Evolutionary conservation across 2,797 vertebrate genomes (phyloP).

Genomic region (Sarcophilus harrisii): DNA sequence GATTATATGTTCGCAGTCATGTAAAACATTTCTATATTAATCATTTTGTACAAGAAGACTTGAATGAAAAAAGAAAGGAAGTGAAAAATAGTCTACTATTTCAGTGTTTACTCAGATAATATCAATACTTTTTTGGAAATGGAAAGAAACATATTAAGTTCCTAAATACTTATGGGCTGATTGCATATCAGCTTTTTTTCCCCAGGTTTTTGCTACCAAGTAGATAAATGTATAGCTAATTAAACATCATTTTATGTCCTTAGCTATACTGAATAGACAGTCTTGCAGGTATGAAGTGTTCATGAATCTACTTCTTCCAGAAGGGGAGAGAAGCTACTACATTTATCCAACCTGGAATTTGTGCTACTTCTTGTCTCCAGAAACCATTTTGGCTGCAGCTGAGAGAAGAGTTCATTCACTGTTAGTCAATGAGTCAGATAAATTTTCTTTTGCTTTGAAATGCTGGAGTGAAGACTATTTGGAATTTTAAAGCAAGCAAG

Average conservation of each 20-base stretch:
- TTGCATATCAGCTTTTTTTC: background rate
- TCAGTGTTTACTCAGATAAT: background rate
- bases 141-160: background rate
- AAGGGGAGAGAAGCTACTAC: background rate
- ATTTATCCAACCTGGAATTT: constrained; percentile 1
- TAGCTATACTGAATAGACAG: background rate
- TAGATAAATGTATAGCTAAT: background rate
- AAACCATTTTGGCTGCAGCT: background rate
- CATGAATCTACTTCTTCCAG: background rate
- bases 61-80: background rate
- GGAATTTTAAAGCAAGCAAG: background rate
- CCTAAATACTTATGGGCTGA: background rate
- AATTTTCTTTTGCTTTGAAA: background rate
- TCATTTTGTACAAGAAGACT: background rate
- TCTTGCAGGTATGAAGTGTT: background rate
- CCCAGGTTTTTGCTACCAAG: background rate
- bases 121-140: background rate
- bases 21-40: background rate
- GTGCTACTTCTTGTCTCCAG: background rate
- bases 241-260: background rate
- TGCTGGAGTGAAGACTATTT: background rate
- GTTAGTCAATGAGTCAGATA: background rate
- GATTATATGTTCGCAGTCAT: no score
- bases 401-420: background rate
- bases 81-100: background rate